Evolutionary conservation across 1,140 invertebrate species (phyloP).

Genomic region (Bombus consobrinus): DNA sequence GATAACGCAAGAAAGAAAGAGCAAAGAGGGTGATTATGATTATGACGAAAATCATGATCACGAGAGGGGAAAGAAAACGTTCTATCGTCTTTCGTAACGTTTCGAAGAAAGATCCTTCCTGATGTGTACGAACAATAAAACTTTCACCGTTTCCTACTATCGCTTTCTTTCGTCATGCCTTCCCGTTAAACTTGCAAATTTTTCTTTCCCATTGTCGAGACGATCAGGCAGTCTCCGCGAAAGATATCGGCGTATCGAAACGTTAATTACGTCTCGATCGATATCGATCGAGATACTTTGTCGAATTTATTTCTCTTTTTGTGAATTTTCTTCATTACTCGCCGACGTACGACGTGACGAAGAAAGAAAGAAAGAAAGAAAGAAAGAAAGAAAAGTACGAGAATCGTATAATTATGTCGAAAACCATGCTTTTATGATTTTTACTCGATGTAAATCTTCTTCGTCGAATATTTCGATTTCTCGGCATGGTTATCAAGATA

Average conservation of each 20-base stretch:
- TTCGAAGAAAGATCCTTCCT: slow-evolving; percentile 26
- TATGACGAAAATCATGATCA: neutral
- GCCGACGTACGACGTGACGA: neutral
- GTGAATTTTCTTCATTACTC: neutral
- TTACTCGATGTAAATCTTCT: neutral
- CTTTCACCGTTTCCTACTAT: slow-evolving; percentile 50
- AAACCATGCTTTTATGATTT: neutral
- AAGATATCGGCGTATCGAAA: neutral
- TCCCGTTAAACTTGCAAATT: neutral
- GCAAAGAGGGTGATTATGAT: neutral
- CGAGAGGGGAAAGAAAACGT: neutral
- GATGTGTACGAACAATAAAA: slow-evolving; percentile 46
- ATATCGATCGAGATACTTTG: neutral
- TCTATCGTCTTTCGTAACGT: slow-evolving; percentile 28
- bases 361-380: too few relatives aligned
- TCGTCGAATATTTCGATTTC: neutral
- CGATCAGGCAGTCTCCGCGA: neutral
- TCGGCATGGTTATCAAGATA: neutral
- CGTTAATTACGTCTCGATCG: neutral
- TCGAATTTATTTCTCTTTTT: neutral
- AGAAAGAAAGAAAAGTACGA: neutral
- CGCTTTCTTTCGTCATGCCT: slow-evolving; percentile 12
- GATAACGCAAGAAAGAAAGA: neutral
- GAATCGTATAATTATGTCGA: neutral
- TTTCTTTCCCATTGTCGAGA: neutral